Percentiles rank a stretch among this genome's conserved stretches.
These are phyloP conservation scores for Bombyx mori DNA, from an alignment of 1,140 invertebrate species.

Conservation along the genomic window ASM3026992v2 NC_085110.1:7381001-7381500, in stretches of 20 bases:
- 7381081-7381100: too few species aligned
- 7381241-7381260: slow-evolving; percentile 1
- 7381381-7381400: slow-evolving; percentile 37
- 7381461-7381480: slow-evolving; percentile 9
- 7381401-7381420: slow-evolving; percentile 24
- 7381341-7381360: slow-evolving; percentile 30
- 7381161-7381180: slow-evolving; percentile 48
- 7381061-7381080: too few species aligned
- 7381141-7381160: slow-evolving; percentile 65
- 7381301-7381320: background rate
- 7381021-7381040: too few species aligned
- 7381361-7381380: slow-evolving; percentile 33
- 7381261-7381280: background rate
- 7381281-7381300: background rate
- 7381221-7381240: slow-evolving; percentile 14
- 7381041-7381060: too few species aligned
- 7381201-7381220: slow-evolving; percentile 13
- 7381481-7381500: background rate
- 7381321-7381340: slow-evolving; percentile 36
- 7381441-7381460: slow-evolving; percentile 33
- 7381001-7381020: too few species aligned
- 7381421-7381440: slow-evolving; percentile 29
- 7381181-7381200: slow-evolving; percentile 45
- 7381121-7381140: slow-evolving; percentile 63
- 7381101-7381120: slow-evolving; percentile 37